Percentiles rank a stretch among this genome's conserved stretches.
phyloP scores from a whole-genome alignment of 1,140 invertebrate genomes.

The Drosophila erecta region DNA sequence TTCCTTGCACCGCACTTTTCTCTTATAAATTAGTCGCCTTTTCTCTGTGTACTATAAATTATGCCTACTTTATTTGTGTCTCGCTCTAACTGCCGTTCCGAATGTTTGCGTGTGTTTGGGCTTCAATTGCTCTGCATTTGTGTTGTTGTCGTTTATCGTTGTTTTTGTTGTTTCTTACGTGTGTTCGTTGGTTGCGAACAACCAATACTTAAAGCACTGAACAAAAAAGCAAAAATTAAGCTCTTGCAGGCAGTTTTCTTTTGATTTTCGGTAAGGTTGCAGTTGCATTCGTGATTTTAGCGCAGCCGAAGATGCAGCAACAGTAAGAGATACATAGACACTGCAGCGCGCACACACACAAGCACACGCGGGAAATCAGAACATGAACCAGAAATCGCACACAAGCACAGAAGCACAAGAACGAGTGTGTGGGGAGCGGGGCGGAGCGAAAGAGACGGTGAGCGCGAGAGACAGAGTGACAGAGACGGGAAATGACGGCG shows the following conservation, averaged over 20 bases:
- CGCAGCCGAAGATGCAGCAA: constrained; percentile 40
- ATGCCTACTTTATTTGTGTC: constrained; percentile 15
- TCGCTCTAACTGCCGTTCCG: constrained; percentile 45
- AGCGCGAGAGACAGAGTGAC: constrained; percentile 6
- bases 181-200: constrained; percentile 24
- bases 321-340: constrained; percentile 24
- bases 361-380: constrained; percentile 22
- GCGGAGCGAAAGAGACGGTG: not conserved
- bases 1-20: constrained; percentile 25
- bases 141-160: constrained; percentile 30
- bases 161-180: constrained; percentile 3
- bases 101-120: constrained; percentile 24
- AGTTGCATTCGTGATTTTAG: constrained; percentile 32
- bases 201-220: constrained; percentile 14
- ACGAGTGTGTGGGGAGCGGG: constrained; percentile 20
- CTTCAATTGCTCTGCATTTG: constrained; percentile 52
- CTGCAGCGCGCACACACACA: constrained; percentile 1
- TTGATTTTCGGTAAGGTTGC: constrained; percentile 26
- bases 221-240: constrained; percentile 11
- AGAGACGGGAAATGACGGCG: constrained; percentile 40
- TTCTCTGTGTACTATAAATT: no score
- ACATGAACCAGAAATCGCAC: constrained; percentile 37
- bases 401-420: constrained; percentile 21
- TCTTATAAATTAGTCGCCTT: constrained; percentile 31
- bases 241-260: not conserved